Evolutionary conservation across 2,797 vertebrate genomes (phyloP).

Genomic region (Otolemur crassicaudatus): DNA sequence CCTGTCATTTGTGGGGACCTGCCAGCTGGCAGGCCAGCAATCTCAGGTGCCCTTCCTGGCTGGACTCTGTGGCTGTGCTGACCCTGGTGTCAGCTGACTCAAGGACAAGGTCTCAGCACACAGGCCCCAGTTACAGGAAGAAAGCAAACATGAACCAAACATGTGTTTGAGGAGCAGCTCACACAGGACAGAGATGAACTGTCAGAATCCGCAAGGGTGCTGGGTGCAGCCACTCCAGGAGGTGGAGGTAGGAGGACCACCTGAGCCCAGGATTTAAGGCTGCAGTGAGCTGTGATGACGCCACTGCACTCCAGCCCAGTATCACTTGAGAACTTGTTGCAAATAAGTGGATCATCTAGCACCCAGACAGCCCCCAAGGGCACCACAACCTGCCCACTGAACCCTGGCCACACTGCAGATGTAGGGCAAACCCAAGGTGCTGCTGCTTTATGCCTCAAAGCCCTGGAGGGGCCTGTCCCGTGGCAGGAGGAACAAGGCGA

Average conservation of each 20-base stretch:
- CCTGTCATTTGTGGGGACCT: neutral
- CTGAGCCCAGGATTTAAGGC: neutral
- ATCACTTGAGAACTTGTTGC: neutral
- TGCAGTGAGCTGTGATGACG: too few relatives aligned
- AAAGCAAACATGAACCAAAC: neutral
- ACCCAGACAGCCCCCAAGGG: neutral
- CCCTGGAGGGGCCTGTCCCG: accelerated
- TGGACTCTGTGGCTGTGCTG: constrained; percentile 70
- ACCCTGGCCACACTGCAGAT: neutral
- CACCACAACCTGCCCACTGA: too few relatives aligned
- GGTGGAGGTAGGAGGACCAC: too few relatives aligned
- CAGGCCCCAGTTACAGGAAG: neutral
- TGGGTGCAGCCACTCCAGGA: too few relatives aligned
- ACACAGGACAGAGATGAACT: neutral
- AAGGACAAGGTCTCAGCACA: neutral
- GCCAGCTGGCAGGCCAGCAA: accelerated
- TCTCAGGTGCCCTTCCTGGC: neutral
- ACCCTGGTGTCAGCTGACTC: constrained; percentile 42
- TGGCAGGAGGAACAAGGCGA: neutral
- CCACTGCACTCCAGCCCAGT: neutral
- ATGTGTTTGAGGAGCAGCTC: neutral
- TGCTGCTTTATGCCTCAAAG: neutral
- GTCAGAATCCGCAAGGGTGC: too few relatives aligned
- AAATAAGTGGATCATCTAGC: neutral
- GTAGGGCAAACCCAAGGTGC: neutral